phyloP scores from a whole-genome alignment of 2,888 invertebrate species.

The Crocallis elinguaria region DNA sequence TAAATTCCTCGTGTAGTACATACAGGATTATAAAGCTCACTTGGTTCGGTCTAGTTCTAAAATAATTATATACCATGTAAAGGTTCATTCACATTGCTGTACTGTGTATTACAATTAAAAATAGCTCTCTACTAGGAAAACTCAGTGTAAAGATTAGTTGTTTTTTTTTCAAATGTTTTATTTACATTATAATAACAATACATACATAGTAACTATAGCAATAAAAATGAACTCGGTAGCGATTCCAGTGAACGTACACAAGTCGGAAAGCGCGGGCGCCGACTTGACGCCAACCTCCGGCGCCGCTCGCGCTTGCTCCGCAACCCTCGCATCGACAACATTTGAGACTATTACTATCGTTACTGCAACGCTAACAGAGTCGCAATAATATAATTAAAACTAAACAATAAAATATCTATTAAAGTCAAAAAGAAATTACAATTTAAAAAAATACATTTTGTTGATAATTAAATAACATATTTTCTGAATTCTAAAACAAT shows the following conservation, averaged over 20 bases:
- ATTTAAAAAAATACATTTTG: conserved; percentile 35
- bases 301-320: conserved; percentile 21
- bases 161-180: conserved; percentile 70
- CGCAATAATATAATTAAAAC: conserved; percentile 63
- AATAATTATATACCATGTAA: conserved; percentile 33
- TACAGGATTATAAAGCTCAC: conserved; percentile 55
- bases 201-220: conserved; percentile 71
- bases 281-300: conserved; percentile 16
- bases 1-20: conserved; percentile 52
- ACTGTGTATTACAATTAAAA: conserved; percentile 41
- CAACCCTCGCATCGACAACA: conserved; percentile 35
- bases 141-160: conserved; percentile 53
- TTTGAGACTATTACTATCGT: conserved; percentile 53
- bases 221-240: conserved; percentile 68
- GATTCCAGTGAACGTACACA: conserved; percentile 49
- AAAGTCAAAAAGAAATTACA: conserved; percentile 47
- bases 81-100: conserved; percentile 27
- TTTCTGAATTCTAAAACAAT: neutral
- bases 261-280: conserved; percentile 32
- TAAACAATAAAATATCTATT: conserved; percentile 67
- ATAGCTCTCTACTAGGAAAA: conserved; percentile 52
- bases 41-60: conserved; percentile 43
- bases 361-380: conserved; percentile 58
- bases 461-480: conserved; percentile 7
- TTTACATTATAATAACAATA: conserved; percentile 84